Conservation (phyloP, 2,888 invertebrate genomes). For the Eledona agricola region DNA sequence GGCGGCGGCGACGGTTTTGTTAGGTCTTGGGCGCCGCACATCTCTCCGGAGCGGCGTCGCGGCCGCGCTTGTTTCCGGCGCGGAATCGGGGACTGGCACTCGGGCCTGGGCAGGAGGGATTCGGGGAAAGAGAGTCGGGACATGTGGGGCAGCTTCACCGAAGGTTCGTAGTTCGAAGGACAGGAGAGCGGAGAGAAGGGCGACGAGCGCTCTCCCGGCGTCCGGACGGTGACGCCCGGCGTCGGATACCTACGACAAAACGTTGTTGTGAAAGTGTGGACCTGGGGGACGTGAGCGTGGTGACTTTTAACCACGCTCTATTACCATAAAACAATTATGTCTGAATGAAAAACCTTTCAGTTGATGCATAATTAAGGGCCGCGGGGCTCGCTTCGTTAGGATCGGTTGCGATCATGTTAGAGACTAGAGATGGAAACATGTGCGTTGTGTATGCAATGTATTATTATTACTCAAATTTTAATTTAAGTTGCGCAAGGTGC, state of each 20-base stretch:
- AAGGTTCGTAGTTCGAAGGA: slow-evolving; percentile 62
- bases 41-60: slow-evolving; percentile 82
- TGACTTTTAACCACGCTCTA: too few relatives aligned
- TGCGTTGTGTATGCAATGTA: too few relatives aligned
- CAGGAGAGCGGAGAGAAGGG: slow-evolving; percentile 58
- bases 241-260: slow-evolving; percentile 25
- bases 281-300: too few relatives aligned
- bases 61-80: slow-evolving; percentile 88
- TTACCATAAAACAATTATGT: too few relatives aligned
- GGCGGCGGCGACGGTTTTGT: slow-evolving; percentile 55
- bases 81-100: slow-evolving; percentile 82
- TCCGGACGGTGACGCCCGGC: slow-evolving; percentile 44
- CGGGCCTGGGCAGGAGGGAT: slow-evolving; percentile 56
- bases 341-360: too few relatives aligned
- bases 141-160: slow-evolving; percentile 63
- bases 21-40: slow-evolving; percentile 70
- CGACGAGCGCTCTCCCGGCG: slow-evolving; percentile 50
- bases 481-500: too few relatives aligned
- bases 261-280: slow-evolving; percentile 49
- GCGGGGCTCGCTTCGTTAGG: too few relatives aligned
- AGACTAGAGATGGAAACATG: too few relatives aligned
- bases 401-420: too few relatives aligned
- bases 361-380: too few relatives aligned
- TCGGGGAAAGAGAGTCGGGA: slow-evolving; percentile 62
- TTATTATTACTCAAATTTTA: too few relatives aligned